Base-by-base conservation (phyloP, 1,140 invertebrate genomes). In the Lethocerus indicus region DNA sequence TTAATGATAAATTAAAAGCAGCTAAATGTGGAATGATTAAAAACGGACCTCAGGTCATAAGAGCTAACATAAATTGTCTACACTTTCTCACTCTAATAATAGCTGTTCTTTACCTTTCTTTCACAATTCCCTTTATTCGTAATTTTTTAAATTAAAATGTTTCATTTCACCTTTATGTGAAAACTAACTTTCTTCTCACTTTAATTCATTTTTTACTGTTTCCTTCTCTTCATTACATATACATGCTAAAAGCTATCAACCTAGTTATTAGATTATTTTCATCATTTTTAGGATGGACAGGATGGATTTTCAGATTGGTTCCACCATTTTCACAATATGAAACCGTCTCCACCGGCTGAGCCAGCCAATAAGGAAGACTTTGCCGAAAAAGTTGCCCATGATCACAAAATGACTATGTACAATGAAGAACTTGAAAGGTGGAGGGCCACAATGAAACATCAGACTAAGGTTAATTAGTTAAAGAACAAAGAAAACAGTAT, bases 251-350 rank as follows among this genome's bases (percentile, higher is more conserved):
- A n/a, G n/a, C n/a, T n/a, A n/a, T n/a, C n/a, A n/a, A n/a, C n/a
- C 16, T 47, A 16, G 2, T 7, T 47, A 36, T 2, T n/a, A 29
- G 25, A 32, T 9, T n/a, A n/a, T n/a, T 39, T 52, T 24, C 40
- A 6, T 51, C 12, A 23, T 32, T 56, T 58, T 24, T 56, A 74
- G 72, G 78, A 87, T 60, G 87, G 85, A 2, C 72, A 89, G 47
- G 86, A 92, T 63, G 78, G 79, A 35, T 93, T 91, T 67, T 76
- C 78, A 50, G 81, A 86, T 58, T 94, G 90, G 90, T 88, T 88
- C 55, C 74, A 80, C 49, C 76, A 84, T 57, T 87, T 74, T 52
- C 80, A 91, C 60, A 77, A 85, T 59, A 77, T 74, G 1, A 80
- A 81, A 64, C 90, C 89, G 2, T 67, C 67, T 40, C 36, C 53